phyloP scores from a whole-genome alignment of 2,888 invertebrate genomes.

The Cryptocephalus moraei region DNA sequence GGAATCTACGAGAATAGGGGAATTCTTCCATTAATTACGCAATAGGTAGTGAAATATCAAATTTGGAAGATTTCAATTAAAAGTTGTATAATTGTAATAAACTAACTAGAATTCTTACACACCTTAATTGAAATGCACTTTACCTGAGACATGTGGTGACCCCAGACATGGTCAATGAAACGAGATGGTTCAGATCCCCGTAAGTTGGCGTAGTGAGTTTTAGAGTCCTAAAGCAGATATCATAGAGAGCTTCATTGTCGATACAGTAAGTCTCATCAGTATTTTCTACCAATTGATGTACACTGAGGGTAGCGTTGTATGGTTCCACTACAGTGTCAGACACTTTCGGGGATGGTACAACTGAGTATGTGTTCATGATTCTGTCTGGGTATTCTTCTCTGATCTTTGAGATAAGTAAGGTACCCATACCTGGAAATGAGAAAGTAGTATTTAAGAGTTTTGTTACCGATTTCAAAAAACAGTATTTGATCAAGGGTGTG shows the following conservation, averaged over 20 bases:
- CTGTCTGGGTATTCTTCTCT: conserved; percentile 85
- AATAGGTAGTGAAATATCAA: too few species aligned
- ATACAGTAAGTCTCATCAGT: conserved; percentile 85
- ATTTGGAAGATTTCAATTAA: too few species aligned
- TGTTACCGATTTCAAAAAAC: too few species aligned
- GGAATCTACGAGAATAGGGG: conserved; percentile 51
- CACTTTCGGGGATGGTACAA: conserved; percentile 67
- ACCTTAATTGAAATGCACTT: too few species aligned
- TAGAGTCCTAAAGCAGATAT: conserved; percentile 83
- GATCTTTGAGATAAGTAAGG: conserved; percentile 80
- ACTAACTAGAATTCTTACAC: too few species aligned
- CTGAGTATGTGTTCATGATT: conserved; percentile 78
- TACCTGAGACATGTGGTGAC: conserved; percentile 69
- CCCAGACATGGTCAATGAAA: conserved; percentile 75
- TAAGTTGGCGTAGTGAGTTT: conserved; percentile 80
- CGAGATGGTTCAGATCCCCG: conserved; percentile 81
- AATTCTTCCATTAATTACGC: too few species aligned
- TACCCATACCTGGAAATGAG: conserved; percentile 32
- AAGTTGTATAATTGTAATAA: too few species aligned
- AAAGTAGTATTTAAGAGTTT: not conserved
- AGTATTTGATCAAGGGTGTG: too few species aligned
- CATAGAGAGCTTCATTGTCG: conserved; percentile 68
- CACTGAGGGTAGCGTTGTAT: conserved; percentile 80
- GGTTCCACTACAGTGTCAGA: conserved; percentile 75
- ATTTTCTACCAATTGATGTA: conserved; percentile 79